Evolutionary conservation across 1,140 invertebrate species (phyloP).

Genomic region (Plutomurus gul): DNA sequence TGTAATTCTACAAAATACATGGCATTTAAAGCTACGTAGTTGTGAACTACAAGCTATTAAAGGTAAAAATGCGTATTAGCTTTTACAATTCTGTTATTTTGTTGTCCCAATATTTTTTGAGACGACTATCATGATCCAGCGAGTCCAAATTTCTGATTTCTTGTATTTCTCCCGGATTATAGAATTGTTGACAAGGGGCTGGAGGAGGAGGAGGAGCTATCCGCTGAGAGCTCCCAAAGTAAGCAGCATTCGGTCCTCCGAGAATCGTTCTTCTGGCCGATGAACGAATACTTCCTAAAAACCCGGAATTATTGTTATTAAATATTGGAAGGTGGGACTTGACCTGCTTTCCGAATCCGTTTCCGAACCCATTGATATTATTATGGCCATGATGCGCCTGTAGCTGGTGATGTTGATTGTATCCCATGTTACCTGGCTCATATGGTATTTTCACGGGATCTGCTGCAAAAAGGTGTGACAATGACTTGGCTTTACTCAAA

Average conservation of each 20-base stretch:
- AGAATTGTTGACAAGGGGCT: not conserved
- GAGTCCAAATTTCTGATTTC: constrained; percentile 51
- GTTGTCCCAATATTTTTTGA: constrained; percentile 54
- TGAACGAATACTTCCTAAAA: constrained; percentile 40
- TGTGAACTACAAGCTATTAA: too few relatives aligned
- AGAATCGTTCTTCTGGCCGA: constrained; percentile 52
- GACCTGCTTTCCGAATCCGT: constrained; percentile 12
- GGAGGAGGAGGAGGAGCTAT: not conserved
- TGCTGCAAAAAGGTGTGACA: constrained; percentile 46
- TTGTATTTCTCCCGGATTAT: constrained; percentile 48
- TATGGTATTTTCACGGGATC: not conserved
- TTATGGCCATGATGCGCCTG: not conserved
- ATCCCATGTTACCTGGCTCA: not conserved
- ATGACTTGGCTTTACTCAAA: constrained; percentile 49
- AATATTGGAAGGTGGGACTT: constrained; percentile 38
- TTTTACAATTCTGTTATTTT: constrained; percentile 53
- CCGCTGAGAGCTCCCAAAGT: constrained; percentile 80
- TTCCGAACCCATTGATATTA: constrained; percentile 5
- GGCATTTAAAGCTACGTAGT: too few relatives aligned
- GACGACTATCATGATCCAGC: constrained; percentile 46
- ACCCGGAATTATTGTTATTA: constrained; percentile 36
- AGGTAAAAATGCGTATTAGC: not conserved
- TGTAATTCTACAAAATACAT: too few relatives aligned
- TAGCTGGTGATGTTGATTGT: constrained; percentile 4
- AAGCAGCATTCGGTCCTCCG: constrained; percentile 79